Base-by-base conservation (phyloP, 2,888 invertebrate species). In the Cenopis cana region DNA sequence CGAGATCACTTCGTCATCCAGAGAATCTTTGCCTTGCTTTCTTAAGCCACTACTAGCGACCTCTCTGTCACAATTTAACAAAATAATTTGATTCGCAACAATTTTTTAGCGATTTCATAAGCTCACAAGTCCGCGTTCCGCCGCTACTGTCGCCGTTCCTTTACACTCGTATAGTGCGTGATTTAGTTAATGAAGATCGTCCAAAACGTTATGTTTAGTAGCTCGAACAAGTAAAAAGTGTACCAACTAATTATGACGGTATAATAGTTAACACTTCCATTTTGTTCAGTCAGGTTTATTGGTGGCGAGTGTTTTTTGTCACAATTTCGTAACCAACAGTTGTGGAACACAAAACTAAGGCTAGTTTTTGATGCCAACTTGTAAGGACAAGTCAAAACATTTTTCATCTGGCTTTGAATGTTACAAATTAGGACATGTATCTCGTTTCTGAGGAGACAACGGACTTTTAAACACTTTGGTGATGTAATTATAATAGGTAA, bases 141-240 rank as follows among this genome's bases (percentile, higher is more conserved):
- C 67, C 18, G 6, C 41, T 50, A 61, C 59, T 18, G 12, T 61
- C n/a, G 29, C 14, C 50, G n/a, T 59, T 49, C 49, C 65, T 24
- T 60, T 56, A 61, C 56, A 56, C 33, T 60, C 38, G 69, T 56
- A 68, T 61, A 79, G 81, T 84, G 84, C 85, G 87, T 87, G 85
- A 84, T 85, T 84, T 77, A 72, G 78, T 81, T 85, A 85, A 85
- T 86, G 82, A 85, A 87, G 86, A 89, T 85, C 80, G 83, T 77
- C 82, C 77, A 86, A 85, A 86, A 81, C 79, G 81, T 78, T 81
- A 82, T 84, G 80, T 86, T 87, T 84, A 81, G 83, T 81, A 82
- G 83, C 85, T 83, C 24, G 20, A 83, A 81, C 79, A 82, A 80
- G 74, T 81, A 82, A 82, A 82, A 82, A 82, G 78, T 81, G 81